These are phyloP conservation scores for Picathartes gymnocephalus DNA, from an alignment of 2,113 vertebrate species.

Conservation along the genomic window DNA sequence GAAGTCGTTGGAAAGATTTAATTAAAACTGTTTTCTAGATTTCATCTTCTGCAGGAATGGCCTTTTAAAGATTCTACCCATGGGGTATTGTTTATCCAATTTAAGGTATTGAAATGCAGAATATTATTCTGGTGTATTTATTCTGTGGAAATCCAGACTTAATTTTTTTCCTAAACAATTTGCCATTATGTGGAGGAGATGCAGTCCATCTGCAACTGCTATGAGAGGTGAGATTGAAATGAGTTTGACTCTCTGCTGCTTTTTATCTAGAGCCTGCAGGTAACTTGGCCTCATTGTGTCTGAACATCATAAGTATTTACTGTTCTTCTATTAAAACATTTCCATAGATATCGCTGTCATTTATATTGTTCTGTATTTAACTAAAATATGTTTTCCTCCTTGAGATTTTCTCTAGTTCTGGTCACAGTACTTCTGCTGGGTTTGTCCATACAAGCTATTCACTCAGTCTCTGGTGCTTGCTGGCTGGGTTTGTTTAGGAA, in stretches of 20 bases:
- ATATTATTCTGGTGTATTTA: background rate
- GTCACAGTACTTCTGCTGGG: background rate
- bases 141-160: background rate
- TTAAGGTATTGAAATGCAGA: slow-evolving; percentile 9
- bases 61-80: background rate
- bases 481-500: background rate
- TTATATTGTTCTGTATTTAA: background rate
- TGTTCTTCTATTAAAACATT: background rate
- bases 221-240: background rate
- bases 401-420: background rate
- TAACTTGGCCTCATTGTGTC: background rate
- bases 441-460: background rate
- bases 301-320: background rate
- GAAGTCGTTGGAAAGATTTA: slow-evolving; percentile 38
- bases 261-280: background rate
- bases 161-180: background rate
- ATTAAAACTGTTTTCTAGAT: slow-evolving; percentile 48
- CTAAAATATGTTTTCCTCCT: background rate
- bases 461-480: background rate
- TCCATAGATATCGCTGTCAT: background rate
- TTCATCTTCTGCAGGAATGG: background rate
- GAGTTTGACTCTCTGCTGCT: background rate
- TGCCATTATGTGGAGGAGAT: background rate
- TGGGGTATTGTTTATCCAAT: background rate
- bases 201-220: background rate